These are phyloP conservation scores for Chloroceryle aenea DNA, from an alignment of 2,113 vertebrate species.

Conservation along the genomic window DNA sequence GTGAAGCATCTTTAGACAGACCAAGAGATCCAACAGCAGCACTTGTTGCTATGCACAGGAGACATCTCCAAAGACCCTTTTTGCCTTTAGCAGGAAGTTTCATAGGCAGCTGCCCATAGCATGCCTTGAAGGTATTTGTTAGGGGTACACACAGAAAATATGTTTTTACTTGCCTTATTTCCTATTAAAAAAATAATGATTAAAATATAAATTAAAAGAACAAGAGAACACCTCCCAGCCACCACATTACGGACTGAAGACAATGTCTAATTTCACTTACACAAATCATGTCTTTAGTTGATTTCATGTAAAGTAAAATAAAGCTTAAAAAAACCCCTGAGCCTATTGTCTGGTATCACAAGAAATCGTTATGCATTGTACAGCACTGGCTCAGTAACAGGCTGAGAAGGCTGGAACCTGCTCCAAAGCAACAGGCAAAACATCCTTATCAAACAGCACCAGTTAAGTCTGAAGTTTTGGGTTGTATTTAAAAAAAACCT, in stretches of 20 bases:
- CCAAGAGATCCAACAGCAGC: not conserved
- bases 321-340: not conserved
- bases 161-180: not conserved
- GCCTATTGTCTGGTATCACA: not conserved
- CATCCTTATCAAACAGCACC: not conserved
- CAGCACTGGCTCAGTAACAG: not conserved
- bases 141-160: not conserved
- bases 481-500: not conserved
- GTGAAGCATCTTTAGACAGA: accelerated
- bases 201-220: not conserved
- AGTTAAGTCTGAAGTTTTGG: not conserved
- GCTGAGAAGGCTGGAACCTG: not conserved
- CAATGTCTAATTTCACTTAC: not conserved
- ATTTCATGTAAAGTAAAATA: not conserved
- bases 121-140: not conserved
- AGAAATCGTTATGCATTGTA: not conserved
- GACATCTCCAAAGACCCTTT: not conserved
- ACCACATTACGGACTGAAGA: not conserved
- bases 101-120: not conserved
- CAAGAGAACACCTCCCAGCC: not conserved
- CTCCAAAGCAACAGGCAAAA: not conserved
- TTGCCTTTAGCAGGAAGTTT: not conserved
- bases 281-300: not conserved
- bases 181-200: not conserved
- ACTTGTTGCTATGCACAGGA: not conserved